Base-by-base conservation (phyloP, 2,113 vertebrate genomes). In the Corythoichthys intestinalis region DNA sequence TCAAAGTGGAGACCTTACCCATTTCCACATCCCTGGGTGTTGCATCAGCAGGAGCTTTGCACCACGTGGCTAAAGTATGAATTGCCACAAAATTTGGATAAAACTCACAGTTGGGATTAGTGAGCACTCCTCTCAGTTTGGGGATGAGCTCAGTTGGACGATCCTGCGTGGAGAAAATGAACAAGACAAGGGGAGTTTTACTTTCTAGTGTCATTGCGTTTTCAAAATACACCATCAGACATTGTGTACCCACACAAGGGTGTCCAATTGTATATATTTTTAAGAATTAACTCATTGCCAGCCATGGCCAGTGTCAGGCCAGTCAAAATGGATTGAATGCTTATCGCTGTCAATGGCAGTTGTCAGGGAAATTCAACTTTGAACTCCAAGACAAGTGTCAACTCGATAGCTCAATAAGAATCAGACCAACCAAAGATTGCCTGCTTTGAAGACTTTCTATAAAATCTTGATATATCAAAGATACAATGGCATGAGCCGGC, bases 31-130 rank as follows among this genome's bases (percentile, higher is more conserved):
- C 94, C 85, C 92, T 95, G 70, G 89, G 89, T 62, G 92, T 92
- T 72, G 93, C 94, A 9, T 93, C 92, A 80, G 90, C 83, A 56
- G 92, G 91, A 63, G 95, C 94, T 80, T 94, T 96, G 89, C 98
- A 99, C 97, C 97, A 99, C 0, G 95, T 98, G 0, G 95, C 95
- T 75, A 99, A 91, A 0, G 96, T 98, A 77, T 99, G 97, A 87
- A 99, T 93, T 63, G 97, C 97, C 81, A 99, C 94, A 44, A 95
- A 99, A 65, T 99, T 99, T n/a, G 93, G 94, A 91, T 98, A 93
- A 88, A 97, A 99, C 93, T 99, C 97, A 87, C 97, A 99, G 86
- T 99, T 99, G 34, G 97, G 97, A 88, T 99, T 99, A 54, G 96
- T 98, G 73, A 99, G 92, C 58, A 99, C 95, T 38, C 97, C 97